A percentile compares a stretch with the other conserved stretches of the same genome.
phyloP scores from a whole-genome alignment of 2,888 invertebrate genomes.

The Sinelater perroti region DNA sequence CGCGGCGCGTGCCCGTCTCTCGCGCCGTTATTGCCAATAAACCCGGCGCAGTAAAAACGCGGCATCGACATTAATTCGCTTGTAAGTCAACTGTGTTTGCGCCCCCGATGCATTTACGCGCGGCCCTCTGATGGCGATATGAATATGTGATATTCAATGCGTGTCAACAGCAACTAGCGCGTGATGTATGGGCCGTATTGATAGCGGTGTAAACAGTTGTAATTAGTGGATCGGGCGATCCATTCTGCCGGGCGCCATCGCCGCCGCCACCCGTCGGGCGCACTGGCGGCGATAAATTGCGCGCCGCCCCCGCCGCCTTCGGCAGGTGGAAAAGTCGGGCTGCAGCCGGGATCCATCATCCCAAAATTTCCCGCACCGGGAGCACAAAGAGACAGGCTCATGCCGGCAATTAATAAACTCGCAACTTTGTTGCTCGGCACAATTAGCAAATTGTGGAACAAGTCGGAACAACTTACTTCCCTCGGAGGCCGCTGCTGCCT shows the following conservation, averaged over 20 bases:
- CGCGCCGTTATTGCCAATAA: background rate
- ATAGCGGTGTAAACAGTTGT: constrained; percentile 45
- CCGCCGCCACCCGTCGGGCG: background rate
- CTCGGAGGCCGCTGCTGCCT: background rate
- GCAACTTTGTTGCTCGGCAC: constrained; percentile 22
- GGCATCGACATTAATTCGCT: background rate
- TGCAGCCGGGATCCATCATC: constrained; percentile 16
- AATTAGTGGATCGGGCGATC: constrained; percentile 42
- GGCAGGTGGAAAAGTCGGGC: background rate
- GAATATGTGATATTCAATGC: constrained; percentile 42
- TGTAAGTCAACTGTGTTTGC: constrained; percentile 10
- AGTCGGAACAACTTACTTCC: constrained; percentile 22
- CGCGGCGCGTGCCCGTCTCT: too few relatives aligned
- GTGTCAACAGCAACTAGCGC: constrained; percentile 41
- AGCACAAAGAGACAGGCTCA: constrained; percentile 22
- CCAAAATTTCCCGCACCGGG: constrained; percentile 8
- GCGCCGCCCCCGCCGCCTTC: too few relatives aligned
- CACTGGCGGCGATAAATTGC: constrained; percentile 12
- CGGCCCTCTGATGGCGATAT: constrained; percentile 24
- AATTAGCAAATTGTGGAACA: constrained; percentile 34
- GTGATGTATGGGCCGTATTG: constrained; percentile 43
- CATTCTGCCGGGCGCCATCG: constrained; percentile 10
- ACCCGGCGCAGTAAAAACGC: background rate
- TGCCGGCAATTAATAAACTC: constrained; percentile 33
- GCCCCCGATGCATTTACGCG: constrained; percentile 7